Evolutionary conservation across 37 sponge, comb jelly and placozoan species (phyloP).

Genomic region (Tethya wilhelma): DNA sequence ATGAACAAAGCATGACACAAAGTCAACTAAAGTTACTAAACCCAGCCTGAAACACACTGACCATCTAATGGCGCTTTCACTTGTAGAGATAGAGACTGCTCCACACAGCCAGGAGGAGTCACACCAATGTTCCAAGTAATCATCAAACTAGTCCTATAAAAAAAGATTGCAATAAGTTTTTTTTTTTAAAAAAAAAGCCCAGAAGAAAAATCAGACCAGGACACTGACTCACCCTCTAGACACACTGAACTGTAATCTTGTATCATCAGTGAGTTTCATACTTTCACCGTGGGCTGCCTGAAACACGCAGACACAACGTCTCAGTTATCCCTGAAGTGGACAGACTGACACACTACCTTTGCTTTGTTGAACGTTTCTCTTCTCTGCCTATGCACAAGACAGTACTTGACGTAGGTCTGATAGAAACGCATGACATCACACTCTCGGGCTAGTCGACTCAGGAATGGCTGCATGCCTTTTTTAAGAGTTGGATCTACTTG

Average conservation of each 20-base stretch:
- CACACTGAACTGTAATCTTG: conserved; percentile 9
- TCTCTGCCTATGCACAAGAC: neutral
- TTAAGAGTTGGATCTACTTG: conserved; percentile 16
- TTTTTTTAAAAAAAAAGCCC: too few species aligned
- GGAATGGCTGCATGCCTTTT: conserved; percentile 7
- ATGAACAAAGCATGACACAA: neutral
- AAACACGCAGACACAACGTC: neutral
- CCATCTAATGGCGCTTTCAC: conserved; percentile 15
- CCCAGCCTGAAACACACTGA: neutral
- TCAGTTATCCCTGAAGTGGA: neutral
- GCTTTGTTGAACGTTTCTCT: neutral
- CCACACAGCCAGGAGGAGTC: conserved; percentile 5
- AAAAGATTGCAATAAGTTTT: neutral
- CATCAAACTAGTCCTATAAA: conserved; percentile 1
- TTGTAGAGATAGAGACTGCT: conserved; percentile 16
- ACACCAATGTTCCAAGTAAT: conserved; percentile 34
- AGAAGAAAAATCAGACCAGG: neutral
- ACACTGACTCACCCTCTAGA: neutral
- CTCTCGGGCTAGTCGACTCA: conserved; percentile 3
- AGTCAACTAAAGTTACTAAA: neutral
- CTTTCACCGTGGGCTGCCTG: too few species aligned
- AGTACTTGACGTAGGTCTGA: conserved; percentile 36
- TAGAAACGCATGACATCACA: conserved; percentile 42
- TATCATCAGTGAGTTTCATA: neutral
- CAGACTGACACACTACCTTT: neutral